These are phyloP conservation scores for Melitaea cinxia DNA, from an alignment of 1,140 invertebrate species.

Conservation along the genomic window DNA sequence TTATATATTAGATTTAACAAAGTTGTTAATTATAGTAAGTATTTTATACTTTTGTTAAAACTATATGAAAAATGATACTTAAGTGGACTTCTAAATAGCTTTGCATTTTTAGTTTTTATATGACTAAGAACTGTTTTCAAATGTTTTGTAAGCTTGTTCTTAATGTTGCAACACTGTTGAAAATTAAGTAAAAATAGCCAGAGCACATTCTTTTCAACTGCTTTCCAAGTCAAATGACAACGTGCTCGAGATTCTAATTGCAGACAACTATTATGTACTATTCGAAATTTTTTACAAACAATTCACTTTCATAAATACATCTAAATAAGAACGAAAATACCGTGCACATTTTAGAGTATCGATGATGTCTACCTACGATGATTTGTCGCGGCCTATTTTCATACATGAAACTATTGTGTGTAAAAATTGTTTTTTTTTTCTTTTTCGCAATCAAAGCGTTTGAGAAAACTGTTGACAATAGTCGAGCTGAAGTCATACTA, in stretches of 20 bases:
- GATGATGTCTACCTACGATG: conserved; percentile 48
- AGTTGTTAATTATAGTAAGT: too few species aligned
- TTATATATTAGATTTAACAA: too few species aligned
- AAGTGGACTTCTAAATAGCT: too few species aligned
- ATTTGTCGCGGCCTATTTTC: conserved; percentile 56
- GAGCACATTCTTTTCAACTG: conserved; percentile 58
- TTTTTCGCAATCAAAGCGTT: conserved; percentile 23
- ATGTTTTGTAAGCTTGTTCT: background rate
- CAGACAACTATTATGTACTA: conserved; percentile 53
- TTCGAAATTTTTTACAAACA: conserved; percentile 26
- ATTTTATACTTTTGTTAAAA: too few species aligned
- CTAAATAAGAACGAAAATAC: conserved; percentile 42
- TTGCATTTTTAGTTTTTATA: background rate
- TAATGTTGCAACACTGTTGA: conserved; percentile 54
- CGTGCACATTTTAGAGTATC: conserved; percentile 5
- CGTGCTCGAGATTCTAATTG: conserved; percentile 67
- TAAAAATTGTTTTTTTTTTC: conserved; percentile 37
- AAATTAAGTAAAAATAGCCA: conserved; percentile 59
- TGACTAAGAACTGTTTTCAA: conserved; percentile 36
- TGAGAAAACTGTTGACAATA: conserved; percentile 24
- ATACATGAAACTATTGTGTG: conserved; percentile 16
- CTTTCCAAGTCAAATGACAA: conserved; percentile 76
- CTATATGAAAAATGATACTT: too few species aligned
- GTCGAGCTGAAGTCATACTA: conserved; percentile 30
- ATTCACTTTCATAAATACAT: conserved; percentile 25